These are phyloP conservation scores for Todiramphus chloris DNA, from an alignment of 2,113 vertebrate genomes.

Conservation along the genomic window DNA sequence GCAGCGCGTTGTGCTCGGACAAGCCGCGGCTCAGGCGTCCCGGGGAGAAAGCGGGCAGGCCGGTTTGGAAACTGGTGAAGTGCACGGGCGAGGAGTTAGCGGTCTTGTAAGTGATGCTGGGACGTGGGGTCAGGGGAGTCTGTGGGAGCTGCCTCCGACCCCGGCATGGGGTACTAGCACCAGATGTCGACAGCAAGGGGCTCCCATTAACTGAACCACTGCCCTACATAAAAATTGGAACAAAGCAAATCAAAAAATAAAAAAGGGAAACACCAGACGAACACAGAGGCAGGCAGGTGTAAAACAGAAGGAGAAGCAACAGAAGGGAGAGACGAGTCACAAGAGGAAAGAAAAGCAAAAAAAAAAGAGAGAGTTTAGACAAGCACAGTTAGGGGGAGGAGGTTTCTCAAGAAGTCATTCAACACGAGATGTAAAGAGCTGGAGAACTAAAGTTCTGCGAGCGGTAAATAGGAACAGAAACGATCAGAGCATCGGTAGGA, in stretches of 20 bases:
- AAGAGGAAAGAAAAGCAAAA: slow-evolving; percentile 48
- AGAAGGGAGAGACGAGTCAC: slow-evolving; percentile 36
- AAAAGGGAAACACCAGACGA: slow-evolving; percentile 65
- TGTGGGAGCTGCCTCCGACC: slow-evolving; percentile 94
- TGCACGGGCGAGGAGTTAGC: slow-evolving; percentile 92
- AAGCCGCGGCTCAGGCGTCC: slow-evolving; percentile 87
- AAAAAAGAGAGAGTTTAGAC: slow-evolving; percentile 71
- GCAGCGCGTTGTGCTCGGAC: slow-evolving; percentile 89
- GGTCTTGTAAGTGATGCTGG: slow-evolving; percentile 93
- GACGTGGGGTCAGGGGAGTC: slow-evolving; percentile 90
- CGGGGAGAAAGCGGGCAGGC: slow-evolving; percentile 78
- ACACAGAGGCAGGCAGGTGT: slow-evolving; percentile 56
- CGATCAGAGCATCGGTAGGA: slow-evolving; percentile 10
- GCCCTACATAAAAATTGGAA: slow-evolving; percentile 90
- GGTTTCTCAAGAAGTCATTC: slow-evolving; percentile 28
- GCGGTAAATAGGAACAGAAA: slow-evolving; percentile 26
- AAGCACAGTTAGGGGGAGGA: slow-evolving; percentile 14
- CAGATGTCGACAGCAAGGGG: slow-evolving; percentile 86
- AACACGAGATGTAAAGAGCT: slow-evolving; percentile 25
- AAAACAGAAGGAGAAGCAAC: slow-evolving; percentile 53
- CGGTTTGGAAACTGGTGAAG: slow-evolving; percentile 75
- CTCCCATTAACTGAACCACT: slow-evolving; percentile 91
- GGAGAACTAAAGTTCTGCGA: slow-evolving; percentile 7
- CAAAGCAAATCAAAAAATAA: slow-evolving; percentile 86
- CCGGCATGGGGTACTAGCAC: slow-evolving; percentile 88